These are phyloP conservation scores for Fratercula arctica DNA, from an alignment of 2,797 vertebrate genomes.

Conservation along the genomic window DNA sequence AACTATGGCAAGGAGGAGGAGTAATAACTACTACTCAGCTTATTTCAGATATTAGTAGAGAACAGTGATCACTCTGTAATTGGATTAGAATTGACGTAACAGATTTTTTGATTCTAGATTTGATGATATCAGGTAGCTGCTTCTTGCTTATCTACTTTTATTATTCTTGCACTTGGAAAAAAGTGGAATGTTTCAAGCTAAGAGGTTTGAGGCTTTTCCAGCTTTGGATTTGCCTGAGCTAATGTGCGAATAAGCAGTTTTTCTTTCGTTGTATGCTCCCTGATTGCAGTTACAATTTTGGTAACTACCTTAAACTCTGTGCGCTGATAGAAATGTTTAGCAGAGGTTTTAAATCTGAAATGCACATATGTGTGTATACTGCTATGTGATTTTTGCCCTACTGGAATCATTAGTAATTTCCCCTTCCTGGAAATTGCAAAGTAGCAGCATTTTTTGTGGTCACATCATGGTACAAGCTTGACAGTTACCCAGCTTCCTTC, in stretches of 20 bases:
- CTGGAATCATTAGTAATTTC: neutral
- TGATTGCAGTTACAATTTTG: neutral
- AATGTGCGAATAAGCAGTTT: neutral
- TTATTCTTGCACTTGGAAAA: neutral
- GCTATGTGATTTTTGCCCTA: neutral
- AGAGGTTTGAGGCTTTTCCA: neutral
- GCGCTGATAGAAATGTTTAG: neutral
- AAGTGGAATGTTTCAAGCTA: neutral
- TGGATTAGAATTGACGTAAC: neutral
- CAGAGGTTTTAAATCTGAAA: neutral
- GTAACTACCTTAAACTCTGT: neutral
- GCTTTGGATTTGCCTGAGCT: neutral
- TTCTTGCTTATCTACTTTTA: neutral
- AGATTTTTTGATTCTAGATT: neutral
- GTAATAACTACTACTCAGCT: neutral
- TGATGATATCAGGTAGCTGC: neutral
- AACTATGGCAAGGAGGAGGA: neutral
- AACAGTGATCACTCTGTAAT: neutral
- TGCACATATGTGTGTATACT: neutral
- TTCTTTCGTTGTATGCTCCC: neutral
- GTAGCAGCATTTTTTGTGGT: neutral
- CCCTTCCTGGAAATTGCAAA: neutral
- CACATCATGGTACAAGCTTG: neutral
- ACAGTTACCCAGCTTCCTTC: neutral
- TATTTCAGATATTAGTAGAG: neutral